Evolutionary conservation across 2,888 invertebrate genomes (phyloP).

Genomic region (Meganola albula): DNA sequence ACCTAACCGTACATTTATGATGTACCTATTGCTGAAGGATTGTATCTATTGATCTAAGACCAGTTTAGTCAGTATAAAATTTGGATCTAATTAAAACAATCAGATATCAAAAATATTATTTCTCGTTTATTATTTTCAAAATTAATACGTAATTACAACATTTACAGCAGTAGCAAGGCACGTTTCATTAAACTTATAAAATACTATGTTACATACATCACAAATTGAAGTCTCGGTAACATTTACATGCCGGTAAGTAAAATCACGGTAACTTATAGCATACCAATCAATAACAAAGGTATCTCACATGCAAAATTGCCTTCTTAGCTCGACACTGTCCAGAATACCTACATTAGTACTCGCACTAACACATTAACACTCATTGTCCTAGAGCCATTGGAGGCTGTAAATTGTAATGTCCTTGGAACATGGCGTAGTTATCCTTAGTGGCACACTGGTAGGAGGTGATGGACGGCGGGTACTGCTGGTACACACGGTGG

Average conservation of each 20-base stretch:
- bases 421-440: conserved; percentile 69
- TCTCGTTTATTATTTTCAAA: too few species aligned
- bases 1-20: too few species aligned
- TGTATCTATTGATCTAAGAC: too few species aligned
- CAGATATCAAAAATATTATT: conserved; percentile 10
- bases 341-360: conserved; percentile 2
- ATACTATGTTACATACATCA: conserved; percentile 34
- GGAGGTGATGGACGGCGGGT: conserved; percentile 48
- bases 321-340: conserved; percentile 1
- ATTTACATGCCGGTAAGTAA: too few species aligned
- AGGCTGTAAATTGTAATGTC: conserved; percentile 68
- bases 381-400: conserved; percentile 69
- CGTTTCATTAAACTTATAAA: conserved; percentile 17
- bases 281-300: conserved; percentile 16
- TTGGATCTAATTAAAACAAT: conserved; percentile 9
- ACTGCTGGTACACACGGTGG: conserved; percentile 62
- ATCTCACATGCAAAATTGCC: conserved; percentile 10
- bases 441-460: conserved; percentile 72
- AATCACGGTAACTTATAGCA: conserved; percentile 50
- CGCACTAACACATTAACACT: conserved; percentile 18
- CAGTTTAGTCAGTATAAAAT: too few species aligned
- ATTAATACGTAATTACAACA: conserved; percentile 15
- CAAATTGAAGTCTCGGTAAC: conserved; percentile 37
- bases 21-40: too few species aligned
- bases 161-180: conserved; percentile 31